Percentiles rank a stretch among this genome's conserved stretches.
Evolutionary conservation across 2,888 invertebrate genomes (phyloP).

Genomic region (Hololepta plana): DNA sequence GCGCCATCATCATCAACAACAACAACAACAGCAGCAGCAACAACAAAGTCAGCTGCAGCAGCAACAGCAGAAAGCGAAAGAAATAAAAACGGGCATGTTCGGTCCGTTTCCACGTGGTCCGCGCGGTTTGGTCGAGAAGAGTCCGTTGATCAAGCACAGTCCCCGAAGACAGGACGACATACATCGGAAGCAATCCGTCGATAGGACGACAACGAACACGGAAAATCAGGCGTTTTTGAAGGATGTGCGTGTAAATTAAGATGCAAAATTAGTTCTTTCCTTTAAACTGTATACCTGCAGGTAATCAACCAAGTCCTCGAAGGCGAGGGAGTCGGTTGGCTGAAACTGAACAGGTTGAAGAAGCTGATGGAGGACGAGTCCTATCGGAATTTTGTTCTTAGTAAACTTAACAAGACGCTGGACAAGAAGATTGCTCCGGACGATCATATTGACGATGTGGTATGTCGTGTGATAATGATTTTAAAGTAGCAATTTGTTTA

Average conservation of each 20-base stretch:
- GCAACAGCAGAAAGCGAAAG: slow-evolving; percentile 22
- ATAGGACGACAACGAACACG: slow-evolving; percentile 56
- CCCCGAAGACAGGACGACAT: slow-evolving; percentile 46
- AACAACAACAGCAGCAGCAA: slow-evolving; percentile 15
- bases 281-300: slow-evolving; percentile 27
- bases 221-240: slow-evolving; percentile 91
- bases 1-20: slow-evolving; percentile 13
- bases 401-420: slow-evolving; percentile 84
- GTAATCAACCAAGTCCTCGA: slow-evolving; percentile 66
- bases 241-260: slow-evolving; percentile 43
- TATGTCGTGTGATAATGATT: slow-evolving; percentile 31
- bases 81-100: slow-evolving; percentile 37
- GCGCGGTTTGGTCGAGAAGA: slow-evolving; percentile 74
- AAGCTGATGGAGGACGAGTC: slow-evolving; percentile 99
- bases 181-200: slow-evolving; percentile 47
- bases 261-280: background rate
- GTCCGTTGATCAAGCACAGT: slow-evolving; percentile 73
- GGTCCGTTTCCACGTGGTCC: slow-evolving; percentile 62
- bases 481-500: background rate
- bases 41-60: slow-evolving; percentile 17
- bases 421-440: slow-evolving; percentile 86
- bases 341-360: slow-evolving; percentile 79
- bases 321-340: slow-evolving; percentile 93
- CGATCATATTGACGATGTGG: slow-evolving; percentile 96
- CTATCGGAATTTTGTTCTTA: slow-evolving; percentile 87